phyloP scores from a whole-genome alignment of 2,113 vertebrate species.

The Xiphophorus couchianus region DNA sequence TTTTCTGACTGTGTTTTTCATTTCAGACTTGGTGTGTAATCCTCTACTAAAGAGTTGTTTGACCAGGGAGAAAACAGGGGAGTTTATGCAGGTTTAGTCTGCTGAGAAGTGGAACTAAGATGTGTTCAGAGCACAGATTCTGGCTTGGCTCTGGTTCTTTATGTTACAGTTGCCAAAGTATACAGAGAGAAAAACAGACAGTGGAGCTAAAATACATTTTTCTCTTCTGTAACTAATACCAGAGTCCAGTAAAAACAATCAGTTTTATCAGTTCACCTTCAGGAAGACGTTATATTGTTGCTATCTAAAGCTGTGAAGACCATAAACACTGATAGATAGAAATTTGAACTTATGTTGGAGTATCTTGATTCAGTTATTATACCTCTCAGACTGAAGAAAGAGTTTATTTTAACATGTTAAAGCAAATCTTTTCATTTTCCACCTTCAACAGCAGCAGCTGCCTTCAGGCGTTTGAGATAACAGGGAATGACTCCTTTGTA shows the following conservation, averaged over 20 bases:
- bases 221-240: not conserved
- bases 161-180: conserved; percentile 40
- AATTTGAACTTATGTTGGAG: no score
- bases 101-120: conserved; percentile 72
- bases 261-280: not conserved
- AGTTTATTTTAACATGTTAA: not conserved
- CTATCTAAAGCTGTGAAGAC: no score
- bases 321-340: no score
- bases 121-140: conserved; percentile 48
- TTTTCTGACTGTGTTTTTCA: conserved; percentile 17
- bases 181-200: conserved; percentile 16
- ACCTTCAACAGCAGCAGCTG: not conserved
- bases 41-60: conserved; percentile 40
- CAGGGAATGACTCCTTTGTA: not conserved
- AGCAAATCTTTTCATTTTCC: not conserved
- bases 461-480: not conserved
- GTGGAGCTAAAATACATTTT: conserved; percentile 7
- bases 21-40: conserved; percentile 46
- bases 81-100: conserved; percentile 55
- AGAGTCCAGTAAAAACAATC: not conserved
- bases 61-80: conserved; percentile 22
- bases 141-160: conserved; percentile 31
- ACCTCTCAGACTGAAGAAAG: not conserved
- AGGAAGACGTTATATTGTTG: not conserved
- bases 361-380: not conserved